These are phyloP conservation scores for Drosophila borborema DNA, from an alignment of 2,888 invertebrate species.

Conservation along the genomic window DNA sequence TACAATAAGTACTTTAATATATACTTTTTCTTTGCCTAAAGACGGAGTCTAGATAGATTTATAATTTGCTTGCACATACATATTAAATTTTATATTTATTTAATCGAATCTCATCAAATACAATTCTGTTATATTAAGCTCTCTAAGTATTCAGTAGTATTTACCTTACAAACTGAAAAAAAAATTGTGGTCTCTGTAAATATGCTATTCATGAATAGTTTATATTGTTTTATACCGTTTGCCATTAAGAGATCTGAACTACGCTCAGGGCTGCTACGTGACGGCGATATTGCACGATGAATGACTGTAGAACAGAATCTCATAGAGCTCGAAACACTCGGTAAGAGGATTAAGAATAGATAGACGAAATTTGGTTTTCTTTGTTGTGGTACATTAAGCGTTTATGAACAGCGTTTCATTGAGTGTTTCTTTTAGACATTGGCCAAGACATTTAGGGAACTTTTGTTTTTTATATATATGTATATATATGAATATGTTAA, in stretches of 20 bases:
- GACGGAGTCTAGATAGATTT: neutral
- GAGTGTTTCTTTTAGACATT: conserved; percentile 5
- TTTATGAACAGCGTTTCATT: conserved; percentile 10
- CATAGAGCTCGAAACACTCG: neutral
- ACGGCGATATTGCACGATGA: neutral
- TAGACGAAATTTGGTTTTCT: neutral
- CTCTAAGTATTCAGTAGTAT: neutral
- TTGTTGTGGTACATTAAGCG: conserved; percentile 1
- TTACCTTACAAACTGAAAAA: neutral
- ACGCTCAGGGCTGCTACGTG: neutral
- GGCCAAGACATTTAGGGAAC: neutral
- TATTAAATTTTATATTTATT: neutral
- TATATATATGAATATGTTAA: neutral
- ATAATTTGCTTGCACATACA: neutral
- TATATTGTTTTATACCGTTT: neutral
- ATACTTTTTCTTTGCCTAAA: neutral
- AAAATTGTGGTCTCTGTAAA: neutral
- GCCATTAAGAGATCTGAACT: neutral
- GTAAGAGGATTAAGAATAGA: neutral
- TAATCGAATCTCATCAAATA: neutral
- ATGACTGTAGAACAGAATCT: neutral
- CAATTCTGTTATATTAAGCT: neutral
- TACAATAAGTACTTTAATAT: neutral
- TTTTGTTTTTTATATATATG: neutral
- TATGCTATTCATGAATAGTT: neutral